Conservation (phyloP, 2,113 vertebrate genomes). For the Hydrolagus affinis region DNA sequence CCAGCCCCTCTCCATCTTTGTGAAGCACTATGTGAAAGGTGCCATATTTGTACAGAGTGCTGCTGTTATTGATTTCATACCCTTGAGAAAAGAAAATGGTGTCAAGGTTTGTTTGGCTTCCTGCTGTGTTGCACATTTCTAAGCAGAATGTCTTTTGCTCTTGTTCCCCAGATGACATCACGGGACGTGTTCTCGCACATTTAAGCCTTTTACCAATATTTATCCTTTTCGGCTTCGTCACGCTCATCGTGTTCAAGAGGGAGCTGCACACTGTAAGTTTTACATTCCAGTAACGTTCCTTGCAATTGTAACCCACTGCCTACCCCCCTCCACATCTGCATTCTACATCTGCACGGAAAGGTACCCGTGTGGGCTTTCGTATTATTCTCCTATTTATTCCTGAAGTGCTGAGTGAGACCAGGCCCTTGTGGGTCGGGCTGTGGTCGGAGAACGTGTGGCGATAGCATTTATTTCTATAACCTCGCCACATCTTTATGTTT, state of each 20-base stretch:
- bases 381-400: no score
- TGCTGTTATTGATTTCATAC: no score
- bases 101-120: conserved; percentile 22
- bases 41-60: neutral
- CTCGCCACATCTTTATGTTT: no score
- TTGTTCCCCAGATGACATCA: conserved; percentile 71
- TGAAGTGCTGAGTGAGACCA: no score
- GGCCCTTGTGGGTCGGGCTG: no score
- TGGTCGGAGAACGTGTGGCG: no score
- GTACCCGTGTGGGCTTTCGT: no score
- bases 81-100: conserved; percentile 39
- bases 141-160: conserved; percentile 18
- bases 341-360: no score
- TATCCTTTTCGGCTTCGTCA: conserved; percentile 84
- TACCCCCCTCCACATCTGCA: no score
- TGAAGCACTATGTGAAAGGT: no score
- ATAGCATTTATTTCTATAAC: no score
- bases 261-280: conserved; percentile 93
- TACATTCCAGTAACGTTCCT: neutral
- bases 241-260: conserved; percentile 95
- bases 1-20: no score
- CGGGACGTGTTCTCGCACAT: conserved; percentile 83
- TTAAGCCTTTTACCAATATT: conserved; percentile 83
- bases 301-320: neutral
- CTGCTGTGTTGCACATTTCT: neutral